Conservation (phyloP, 2,888 invertebrate genomes). For the Tuta absoluta region DNA sequence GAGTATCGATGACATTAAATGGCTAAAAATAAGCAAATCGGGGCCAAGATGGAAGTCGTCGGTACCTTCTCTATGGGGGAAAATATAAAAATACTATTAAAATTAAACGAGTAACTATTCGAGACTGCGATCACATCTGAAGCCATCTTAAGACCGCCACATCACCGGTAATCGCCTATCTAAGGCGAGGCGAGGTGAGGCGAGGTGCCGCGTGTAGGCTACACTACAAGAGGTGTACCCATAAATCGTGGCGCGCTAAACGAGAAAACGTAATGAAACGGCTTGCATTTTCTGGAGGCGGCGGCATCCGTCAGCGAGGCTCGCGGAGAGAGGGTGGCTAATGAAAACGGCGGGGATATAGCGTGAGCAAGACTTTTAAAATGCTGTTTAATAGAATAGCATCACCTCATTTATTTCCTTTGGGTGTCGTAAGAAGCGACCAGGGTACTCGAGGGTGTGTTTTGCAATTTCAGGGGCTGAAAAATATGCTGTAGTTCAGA, state of each 20-base stretch:
- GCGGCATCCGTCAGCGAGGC: constrained; percentile 63
- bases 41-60: too few relatives aligned
- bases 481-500: too few relatives aligned
- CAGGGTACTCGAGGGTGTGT: too few relatives aligned
- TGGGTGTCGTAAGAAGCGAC: too few relatives aligned
- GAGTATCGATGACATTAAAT: too few relatives aligned
- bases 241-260: constrained; percentile 65
- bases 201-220: constrained; percentile 20
- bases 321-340: constrained; percentile 39
- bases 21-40: too few relatives aligned
- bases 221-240: constrained; percentile 43
- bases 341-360: constrained; percentile 38
- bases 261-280: constrained; percentile 77
- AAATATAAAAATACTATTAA: background rate
- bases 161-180: background rate
- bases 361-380: too few relatives aligned
- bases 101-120: background rate
- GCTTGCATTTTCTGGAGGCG: constrained; percentile 72
- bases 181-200: constrained; percentile 12
- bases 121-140: background rate
- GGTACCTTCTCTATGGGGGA: background rate
- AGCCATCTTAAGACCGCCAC: background rate
- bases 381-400: too few relatives aligned
- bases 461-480: too few relatives aligned
- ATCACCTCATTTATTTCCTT: too few relatives aligned